Conservation (phyloP, 2,888 invertebrate species). For the Cyrtodaria siliqua region DNA sequence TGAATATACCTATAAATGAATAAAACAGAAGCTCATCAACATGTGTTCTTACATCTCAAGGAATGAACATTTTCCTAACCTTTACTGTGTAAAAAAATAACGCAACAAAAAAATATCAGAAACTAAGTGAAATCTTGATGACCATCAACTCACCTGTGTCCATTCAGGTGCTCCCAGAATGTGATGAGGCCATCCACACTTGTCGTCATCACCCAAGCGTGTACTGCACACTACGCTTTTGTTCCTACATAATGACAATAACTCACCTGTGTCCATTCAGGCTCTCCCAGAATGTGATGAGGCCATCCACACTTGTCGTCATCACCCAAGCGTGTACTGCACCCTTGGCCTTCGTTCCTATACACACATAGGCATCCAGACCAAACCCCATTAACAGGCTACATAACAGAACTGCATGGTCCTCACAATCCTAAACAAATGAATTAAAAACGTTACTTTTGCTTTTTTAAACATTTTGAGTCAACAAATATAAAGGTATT, state of each 20-base stretch:
- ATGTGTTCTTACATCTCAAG: too few relatives aligned
- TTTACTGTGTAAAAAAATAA: too few relatives aligned
- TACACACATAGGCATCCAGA: slow-evolving; percentile 85
- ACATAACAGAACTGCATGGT: slow-evolving; percentile 85
- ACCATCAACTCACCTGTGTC: slow-evolving; percentile 84
- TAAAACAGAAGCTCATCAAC: too few relatives aligned
- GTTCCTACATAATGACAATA: slow-evolving; percentile 85
- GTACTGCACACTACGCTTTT: slow-evolving; percentile 82
- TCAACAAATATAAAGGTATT: too few relatives aligned
- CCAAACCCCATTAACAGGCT: slow-evolving; percentile 86
- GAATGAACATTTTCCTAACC: too few relatives aligned
- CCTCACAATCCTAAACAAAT: slow-evolving; percentile 82
- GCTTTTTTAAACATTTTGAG: too few relatives aligned
- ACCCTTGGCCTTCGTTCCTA: slow-evolving; percentile 84
- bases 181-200: slow-evolving; percentile 82
- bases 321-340: slow-evolving; percentile 85
- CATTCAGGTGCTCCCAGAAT: slow-evolving; percentile 86
- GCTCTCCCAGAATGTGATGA: slow-evolving; percentile 86
- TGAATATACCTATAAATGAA: slow-evolving; percentile 83
- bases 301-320: slow-evolving; percentile 82
- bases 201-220: slow-evolving; percentile 86
- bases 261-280: slow-evolving; percentile 84
- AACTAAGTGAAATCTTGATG: too few relatives aligned
- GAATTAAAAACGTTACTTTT: background rate
- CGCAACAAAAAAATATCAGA: too few relatives aligned